Base-by-base conservation (phyloP, 2,888 invertebrate genomes). In the Meteorus colon region DNA sequence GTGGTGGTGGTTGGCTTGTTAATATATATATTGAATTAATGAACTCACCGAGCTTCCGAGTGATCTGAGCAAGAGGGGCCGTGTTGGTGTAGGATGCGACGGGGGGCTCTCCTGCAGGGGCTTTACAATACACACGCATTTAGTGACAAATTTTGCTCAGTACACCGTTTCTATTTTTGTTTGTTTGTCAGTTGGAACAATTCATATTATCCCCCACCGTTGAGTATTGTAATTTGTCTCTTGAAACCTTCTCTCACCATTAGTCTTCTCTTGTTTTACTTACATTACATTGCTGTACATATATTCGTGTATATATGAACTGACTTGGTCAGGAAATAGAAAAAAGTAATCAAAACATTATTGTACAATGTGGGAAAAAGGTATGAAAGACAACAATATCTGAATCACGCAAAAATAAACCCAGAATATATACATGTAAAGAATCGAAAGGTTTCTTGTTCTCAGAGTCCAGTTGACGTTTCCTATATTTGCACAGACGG, bases 31-130 rank as follows among this genome's bases (percentile, higher is more conserved):
- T 71, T 74, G 73, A 68, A 75, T 77, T 73, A 78, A 82, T 81
- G 70, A 83, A 96, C 97, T 97, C 93, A 97, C 97, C 97, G 90
- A 97, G 94, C 90, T 95, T 95, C 87, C 94, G 94, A 90, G 96
- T 95, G 92, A 97, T 94, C 92, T 96, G 95, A 91, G 96, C 95
- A 92, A 96, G 94, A 92, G 96, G 96, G 91, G 94, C 93, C 91
- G 94, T 94, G 94, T 95, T 95, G 93, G 94, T 94, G 92, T 94
- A 91, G 89, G 93, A 92, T 92, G 92, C 92, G 91, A 94, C 94
- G 91, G 94, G 94, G 93, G 92, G 85, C 85, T 87, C 87, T 87
- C 89, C 89, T 89, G 89, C 86, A 85, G 88, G 88, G 88, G 86
- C 89, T 89, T 81, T 88, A 87, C 87, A 88, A 88, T 85, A 88